Evolutionary conservation across 2,888 invertebrate species (phyloP), one percentile per base, ranked within the genome.

Genomic region (Glyphotaelius pellucidus): DNA sequence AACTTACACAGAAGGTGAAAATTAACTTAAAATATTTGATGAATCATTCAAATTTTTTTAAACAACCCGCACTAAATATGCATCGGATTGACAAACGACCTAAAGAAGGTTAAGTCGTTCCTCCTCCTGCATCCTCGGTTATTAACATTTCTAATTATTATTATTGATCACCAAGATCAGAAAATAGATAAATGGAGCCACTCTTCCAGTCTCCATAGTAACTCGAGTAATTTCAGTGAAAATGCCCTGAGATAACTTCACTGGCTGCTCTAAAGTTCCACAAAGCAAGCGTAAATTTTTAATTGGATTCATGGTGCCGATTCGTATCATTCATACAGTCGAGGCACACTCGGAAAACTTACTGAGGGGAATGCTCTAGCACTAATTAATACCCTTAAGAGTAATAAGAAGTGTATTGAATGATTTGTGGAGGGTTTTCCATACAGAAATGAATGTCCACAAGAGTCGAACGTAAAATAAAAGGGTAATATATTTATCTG

Each of bases 271-370:
- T n/a, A 67, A 25, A 25, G 67, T n/a, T 67, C 67, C 67, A 67
- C 67, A 67, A 83, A 83, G 83, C 83, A 83, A 38, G 32, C 83
- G 83, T 83, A 83, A 83, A 83, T 83, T 83, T 83, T 83, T 83
- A 83, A 83, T 83, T 83, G 83, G 83, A 83, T 83, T 83, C 83
- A 32, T 38, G 83, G 35, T 83, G 35, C 32, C 35, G 25, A 83
- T 15, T 14, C 31, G n/a, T 7, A 80, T 3, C 80, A 11, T 67
- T 67, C 67, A 67, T 25, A 67, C 67, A 25, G 32, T 32, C 31
- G 83, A 83, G 83, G 83, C 35, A 25, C 31, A 14, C 32, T 83
- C 83, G 83, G 19, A n/a, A 83, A 83, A 83, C 11, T 14, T 38
- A 83, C 67, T n/a, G 67, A 67, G 25, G n/a, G 9, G 25, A 67